phyloP scores from a whole-genome alignment of 2,888 invertebrate genomes.

The Drosophila hamatofila region DNA sequence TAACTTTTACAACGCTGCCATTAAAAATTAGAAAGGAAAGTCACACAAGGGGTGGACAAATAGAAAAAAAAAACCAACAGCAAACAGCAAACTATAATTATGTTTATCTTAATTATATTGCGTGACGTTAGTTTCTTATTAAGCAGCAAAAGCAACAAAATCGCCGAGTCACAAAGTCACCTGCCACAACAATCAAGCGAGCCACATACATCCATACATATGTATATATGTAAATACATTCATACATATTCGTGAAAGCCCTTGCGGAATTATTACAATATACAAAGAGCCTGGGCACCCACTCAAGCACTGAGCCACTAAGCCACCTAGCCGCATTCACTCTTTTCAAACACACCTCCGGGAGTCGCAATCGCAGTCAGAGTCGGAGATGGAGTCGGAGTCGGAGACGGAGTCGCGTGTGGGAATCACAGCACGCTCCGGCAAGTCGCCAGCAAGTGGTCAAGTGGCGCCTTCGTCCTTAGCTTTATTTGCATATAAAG shows the following conservation, averaged over 20 bases:
- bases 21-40: slow-evolving; percentile 55
- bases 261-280: slow-evolving; percentile 31
- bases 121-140: slow-evolving; percentile 78
- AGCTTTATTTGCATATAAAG: slow-evolving; percentile 76
- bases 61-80: slow-evolving; percentile 34
- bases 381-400: slow-evolving; percentile 6
- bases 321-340: slow-evolving; percentile 16
- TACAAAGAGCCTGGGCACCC: slow-evolving; percentile 52
- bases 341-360: slow-evolving; percentile 23
- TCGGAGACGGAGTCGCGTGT: slow-evolving; percentile 62
- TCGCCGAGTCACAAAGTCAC: slow-evolving; percentile 68
- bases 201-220: neutral
- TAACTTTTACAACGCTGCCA: slow-evolving; percentile 52
- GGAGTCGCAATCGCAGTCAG: slow-evolving; percentile 5
- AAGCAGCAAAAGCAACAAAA: slow-evolving; percentile 66
- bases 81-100: slow-evolving; percentile 73
- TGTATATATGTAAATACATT: no score
- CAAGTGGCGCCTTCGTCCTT: slow-evolving; percentile 65
- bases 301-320: slow-evolving; percentile 17
- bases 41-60: slow-evolving; percentile 27
- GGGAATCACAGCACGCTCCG: slow-evolving; percentile 65
- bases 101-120: slow-evolving; percentile 82
- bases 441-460: slow-evolving; percentile 61
- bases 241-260: slow-evolving; percentile 4
- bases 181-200: slow-evolving; percentile 58